A percentile compares a stretch with the other conserved stretches of the same genome.
phyloP scores from a whole-genome alignment of 2,113 vertebrate species.

The Arenaria interpres region DNA sequence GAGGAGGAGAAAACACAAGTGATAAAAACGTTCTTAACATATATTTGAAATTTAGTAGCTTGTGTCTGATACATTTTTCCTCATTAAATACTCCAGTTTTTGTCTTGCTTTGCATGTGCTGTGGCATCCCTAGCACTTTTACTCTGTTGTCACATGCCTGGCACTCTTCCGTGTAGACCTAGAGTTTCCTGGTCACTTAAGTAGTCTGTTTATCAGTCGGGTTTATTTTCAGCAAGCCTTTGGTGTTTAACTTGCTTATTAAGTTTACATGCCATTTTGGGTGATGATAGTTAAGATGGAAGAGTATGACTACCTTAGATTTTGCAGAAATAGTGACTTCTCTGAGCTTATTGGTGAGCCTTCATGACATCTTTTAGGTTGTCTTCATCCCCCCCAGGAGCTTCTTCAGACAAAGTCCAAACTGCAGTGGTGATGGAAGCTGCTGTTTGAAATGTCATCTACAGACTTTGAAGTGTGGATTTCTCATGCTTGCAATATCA shows the following conservation, averaged over 20 bases:
- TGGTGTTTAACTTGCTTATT: neutral
- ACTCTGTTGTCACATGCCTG: neutral
- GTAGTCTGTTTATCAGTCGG: neutral
- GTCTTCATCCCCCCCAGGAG: neutral
- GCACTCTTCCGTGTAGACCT: neutral
- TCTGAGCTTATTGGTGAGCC: neutral
- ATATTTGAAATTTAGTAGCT: neutral
- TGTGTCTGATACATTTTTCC: neutral
- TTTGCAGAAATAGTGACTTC: neutral
- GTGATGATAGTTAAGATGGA: neutral
- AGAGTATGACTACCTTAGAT: neutral
- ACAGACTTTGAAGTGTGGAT: neutral
- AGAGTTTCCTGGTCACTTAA: neutral
- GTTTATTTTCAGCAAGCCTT: slow-evolving; percentile 1
- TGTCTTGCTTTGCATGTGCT: neutral
- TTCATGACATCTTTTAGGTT: neutral
- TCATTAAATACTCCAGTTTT: neutral
- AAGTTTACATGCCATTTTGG: neutral
- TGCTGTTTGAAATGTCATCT: neutral
- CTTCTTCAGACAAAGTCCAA: neutral
- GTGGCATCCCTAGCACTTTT: neutral
- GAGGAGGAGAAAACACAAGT: neutral
- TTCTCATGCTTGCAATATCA: neutral
- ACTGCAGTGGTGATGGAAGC: neutral
- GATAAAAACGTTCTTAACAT: neutral